phyloP scores from a whole-genome alignment of 2,113 vertebrate species.

The Hippoglossus stenolepis region DNA sequence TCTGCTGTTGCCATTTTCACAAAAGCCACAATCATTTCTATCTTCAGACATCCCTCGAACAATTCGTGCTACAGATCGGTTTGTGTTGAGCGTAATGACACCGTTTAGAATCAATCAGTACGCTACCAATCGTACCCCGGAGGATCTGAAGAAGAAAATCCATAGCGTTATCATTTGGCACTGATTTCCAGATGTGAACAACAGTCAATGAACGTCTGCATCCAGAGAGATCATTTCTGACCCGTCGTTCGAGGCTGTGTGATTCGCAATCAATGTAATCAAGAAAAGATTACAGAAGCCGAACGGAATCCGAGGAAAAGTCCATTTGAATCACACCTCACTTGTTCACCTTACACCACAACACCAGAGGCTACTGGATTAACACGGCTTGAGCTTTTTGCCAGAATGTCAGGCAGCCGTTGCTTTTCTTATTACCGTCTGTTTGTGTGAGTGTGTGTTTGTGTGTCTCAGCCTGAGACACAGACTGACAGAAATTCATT shows the following conservation, averaged over 20 bases:
- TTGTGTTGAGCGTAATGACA: not conserved
- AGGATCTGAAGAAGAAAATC: no score
- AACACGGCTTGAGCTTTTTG: not conserved
- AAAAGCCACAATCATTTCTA: no score
- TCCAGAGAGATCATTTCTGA: not conserved
- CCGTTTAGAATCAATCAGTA: not conserved
- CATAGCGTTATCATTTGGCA: not conserved
- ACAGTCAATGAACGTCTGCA: not conserved
- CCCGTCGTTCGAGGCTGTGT: constrained; percentile 12
- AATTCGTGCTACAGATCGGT: not conserved
- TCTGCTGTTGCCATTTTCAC: no score
- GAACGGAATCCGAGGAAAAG: not conserved
- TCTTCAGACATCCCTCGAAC: not conserved
- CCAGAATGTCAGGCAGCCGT: not conserved
- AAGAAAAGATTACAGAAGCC: not conserved
- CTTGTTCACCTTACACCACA: not conserved
- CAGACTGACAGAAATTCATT: not conserved
- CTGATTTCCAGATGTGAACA: not conserved
- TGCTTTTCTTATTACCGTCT: constrained; percentile 5
- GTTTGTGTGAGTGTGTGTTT: not conserved
- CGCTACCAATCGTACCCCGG: no score
- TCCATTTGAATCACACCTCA: not conserved
- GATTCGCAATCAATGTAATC: constrained; percentile 31
- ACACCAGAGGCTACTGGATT: not conserved
- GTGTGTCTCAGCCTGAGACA: not conserved